Conservation (phyloP, 2,797 vertebrate species). For the Pyrocephalus nanus region DNA sequence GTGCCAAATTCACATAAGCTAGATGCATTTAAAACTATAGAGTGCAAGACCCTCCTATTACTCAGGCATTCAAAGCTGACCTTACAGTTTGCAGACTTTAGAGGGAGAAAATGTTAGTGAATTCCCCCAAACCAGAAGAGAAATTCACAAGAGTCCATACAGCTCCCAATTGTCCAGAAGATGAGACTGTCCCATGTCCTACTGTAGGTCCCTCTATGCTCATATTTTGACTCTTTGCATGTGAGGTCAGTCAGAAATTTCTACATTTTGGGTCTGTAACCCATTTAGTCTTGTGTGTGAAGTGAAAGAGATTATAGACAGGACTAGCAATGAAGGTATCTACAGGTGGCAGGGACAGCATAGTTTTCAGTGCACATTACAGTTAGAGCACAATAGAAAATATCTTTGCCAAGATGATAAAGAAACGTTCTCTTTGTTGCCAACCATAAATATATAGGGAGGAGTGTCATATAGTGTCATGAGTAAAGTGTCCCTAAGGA, state of each 20-base stretch:
- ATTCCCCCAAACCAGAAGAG: background rate
- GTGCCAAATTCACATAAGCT: background rate
- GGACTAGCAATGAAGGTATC: background rate
- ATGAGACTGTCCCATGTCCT: background rate
- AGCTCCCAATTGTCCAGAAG: background rate
- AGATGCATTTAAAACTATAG: background rate
- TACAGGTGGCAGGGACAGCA: background rate
- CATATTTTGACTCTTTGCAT: background rate
- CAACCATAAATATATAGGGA: background rate
- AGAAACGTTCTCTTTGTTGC: constrained; percentile 21
- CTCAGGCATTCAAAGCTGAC: background rate
- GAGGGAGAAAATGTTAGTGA: background rate
- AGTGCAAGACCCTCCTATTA: background rate
- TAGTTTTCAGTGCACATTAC: background rate
- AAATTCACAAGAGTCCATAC: rapidly evolving
- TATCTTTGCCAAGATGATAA: constrained; percentile 40
- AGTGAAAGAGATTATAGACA: background rate
- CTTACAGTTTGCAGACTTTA: background rate
- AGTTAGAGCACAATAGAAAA: constrained; percentile 7
- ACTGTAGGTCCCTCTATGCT: rapidly evolving
- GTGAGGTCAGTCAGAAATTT: background rate
- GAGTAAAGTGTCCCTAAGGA: constrained; percentile 33
- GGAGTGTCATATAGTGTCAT: background rate
- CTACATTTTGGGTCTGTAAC: background rate
- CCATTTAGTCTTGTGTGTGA: background rate